Base-by-base conservation (phyloP, 2,797 vertebrate genomes). In the Thaleichthys pacificus region DNA sequence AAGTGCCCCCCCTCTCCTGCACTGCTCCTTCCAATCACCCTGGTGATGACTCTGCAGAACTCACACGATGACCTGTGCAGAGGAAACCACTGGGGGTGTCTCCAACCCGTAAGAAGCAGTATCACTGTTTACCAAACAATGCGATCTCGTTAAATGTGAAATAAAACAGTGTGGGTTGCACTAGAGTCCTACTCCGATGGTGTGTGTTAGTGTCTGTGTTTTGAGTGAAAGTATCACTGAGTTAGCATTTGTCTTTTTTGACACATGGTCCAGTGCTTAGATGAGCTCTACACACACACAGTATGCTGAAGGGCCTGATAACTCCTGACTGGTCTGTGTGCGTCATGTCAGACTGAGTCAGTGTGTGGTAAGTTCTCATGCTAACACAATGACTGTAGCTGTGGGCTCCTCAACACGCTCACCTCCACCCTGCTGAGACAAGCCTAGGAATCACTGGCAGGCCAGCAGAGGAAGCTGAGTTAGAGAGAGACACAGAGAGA, bases 21-120 rank as follows among this genome's bases (percentile, higher is more conserved):
- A 14, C 22, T 24, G 42, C 38, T 47, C 26, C 42, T 51, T 15
- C 47, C 42, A 14, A 17, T 51, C 42, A 21, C 19, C 32, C 2
- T 12, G 14, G 42, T n/a, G 66, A 67, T 67, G 66, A 67, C 47
- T 67, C 26, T 9, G 66, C 66, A 67, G 42, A 28, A 67, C 21
- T 67, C 66, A 51, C 66, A n/a, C 7, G 21, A 12, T 65, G 64
- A 66, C 38, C 64, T 24, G 38, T n/a, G 24, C 47, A 24, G 26
- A 19, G 66, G 42, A 28, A 54, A 1, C 12, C 64, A 47, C 26
- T 24, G 54, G 26, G 30, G 24, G 28, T 61, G 24, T 30, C 24
- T 61, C 8, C 24, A 28, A 30, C 28, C 28, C 4, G 28, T 4
- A 30, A 30, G 28, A 30, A 30, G 28, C 28, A 30, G 28, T 30